Evolutionary conservation across 2,888 invertebrate genomes (phyloP).

Genomic region (Lasioglossum figueresi): DNA sequence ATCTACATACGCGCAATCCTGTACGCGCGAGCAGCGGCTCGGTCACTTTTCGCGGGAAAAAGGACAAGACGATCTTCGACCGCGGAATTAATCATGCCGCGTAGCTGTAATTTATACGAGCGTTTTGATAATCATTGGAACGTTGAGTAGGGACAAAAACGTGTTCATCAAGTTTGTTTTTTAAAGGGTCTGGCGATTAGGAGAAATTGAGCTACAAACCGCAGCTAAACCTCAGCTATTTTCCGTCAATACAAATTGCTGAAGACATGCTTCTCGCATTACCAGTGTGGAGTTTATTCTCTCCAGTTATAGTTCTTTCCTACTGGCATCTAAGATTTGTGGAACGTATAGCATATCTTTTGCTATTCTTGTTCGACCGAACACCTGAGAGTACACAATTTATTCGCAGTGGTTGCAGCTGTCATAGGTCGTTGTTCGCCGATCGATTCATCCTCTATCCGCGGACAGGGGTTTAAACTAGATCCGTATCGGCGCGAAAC

Average conservation of each 20-base stretch:
- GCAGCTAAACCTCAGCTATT: too few species aligned
- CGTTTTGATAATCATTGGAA: not conserved
- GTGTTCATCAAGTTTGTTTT: not conserved
- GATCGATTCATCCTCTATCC: slow-evolving; percentile 20
- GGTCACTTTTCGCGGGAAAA: not conserved
- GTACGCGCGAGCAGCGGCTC: not conserved
- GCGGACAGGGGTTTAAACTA: slow-evolving; percentile 4
- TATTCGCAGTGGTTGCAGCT: slow-evolving; percentile 17
- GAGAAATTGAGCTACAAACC: not conserved
- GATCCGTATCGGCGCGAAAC: slow-evolving; percentile 33
- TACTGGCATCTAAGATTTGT: not conserved
- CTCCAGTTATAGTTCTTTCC: not conserved
- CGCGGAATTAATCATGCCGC: not conserved
- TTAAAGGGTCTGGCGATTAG: not conserved
- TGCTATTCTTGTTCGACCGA: not conserved
- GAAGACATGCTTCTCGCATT: not conserved
- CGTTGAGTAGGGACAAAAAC: not conserved
- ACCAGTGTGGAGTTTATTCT: not conserved
- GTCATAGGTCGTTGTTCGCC: not conserved
- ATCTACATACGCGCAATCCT: not conserved
- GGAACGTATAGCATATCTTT: too few species aligned
- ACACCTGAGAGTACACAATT: not conserved
- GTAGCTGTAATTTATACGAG: not conserved
- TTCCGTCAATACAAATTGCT: too few species aligned
- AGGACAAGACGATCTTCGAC: not conserved